phyloP scores from a whole-genome alignment of 2,888 invertebrate genomes.

The Drosophila aldrichi region DNA sequence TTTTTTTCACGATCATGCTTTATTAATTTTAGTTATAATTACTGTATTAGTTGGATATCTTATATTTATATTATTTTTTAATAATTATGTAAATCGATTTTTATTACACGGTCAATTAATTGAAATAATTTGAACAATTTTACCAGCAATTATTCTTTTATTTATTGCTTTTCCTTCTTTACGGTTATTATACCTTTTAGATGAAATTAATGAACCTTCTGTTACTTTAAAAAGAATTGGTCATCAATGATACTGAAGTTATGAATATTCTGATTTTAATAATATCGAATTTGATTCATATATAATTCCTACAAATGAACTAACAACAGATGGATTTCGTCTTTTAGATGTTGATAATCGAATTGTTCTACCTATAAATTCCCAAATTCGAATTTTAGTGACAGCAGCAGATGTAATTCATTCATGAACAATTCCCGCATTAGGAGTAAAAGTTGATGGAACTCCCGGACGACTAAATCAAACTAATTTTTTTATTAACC shows the following conservation, averaged over 20 bases:
- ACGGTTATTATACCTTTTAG: slow-evolving; percentile 87
- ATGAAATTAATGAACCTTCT: slow-evolving; percentile 87
- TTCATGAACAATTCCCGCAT: not conserved
- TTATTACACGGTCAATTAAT: slow-evolving; percentile 87
- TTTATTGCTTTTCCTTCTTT: slow-evolving; percentile 88
- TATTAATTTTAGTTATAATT: slow-evolving; percentile 88
- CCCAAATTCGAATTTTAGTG: not conserved
- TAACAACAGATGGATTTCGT: not conserved
- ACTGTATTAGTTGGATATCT: slow-evolving; percentile 87
- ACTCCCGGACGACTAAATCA: not conserved
- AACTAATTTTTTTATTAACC: not conserved
- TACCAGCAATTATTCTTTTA: slow-evolving; percentile 88
- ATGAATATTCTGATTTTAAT: slow-evolving; percentile 1
- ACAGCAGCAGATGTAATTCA: not conserved
- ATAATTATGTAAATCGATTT: slow-evolving; percentile 87
- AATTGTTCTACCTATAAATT: not conserved
- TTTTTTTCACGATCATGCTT: slow-evolving; percentile 88
- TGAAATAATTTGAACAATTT: slow-evolving; percentile 89
- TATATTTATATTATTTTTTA: slow-evolving; percentile 87
- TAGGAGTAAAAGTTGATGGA: not conserved
- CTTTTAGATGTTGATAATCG: not conserved
- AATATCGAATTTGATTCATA: not conserved
- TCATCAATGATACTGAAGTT: not conserved
- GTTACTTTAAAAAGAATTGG: slow-evolving; percentile 87
- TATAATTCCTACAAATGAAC: not conserved